These are phyloP conservation scores for Panthera tigris DNA, from an alignment of 2,113 vertebrate species.

Conservation along the genomic window DNA sequence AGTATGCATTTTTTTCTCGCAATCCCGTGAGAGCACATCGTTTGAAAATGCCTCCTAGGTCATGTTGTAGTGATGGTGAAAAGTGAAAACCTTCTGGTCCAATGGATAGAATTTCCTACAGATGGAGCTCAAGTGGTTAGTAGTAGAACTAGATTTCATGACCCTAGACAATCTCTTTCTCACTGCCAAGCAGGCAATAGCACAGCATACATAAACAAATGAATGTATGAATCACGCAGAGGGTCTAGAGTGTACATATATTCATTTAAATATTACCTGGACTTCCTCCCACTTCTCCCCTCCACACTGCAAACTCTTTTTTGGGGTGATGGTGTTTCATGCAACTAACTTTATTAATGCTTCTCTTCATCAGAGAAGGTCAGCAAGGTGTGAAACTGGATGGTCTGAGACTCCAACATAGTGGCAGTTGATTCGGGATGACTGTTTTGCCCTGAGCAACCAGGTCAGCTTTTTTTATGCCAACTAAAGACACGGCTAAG, in stretches of 20 bases:
- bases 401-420: background rate
- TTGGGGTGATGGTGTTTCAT: background rate
- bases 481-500: conserved; percentile 24
- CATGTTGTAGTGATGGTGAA: background rate
- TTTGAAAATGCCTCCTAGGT: background rate
- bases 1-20: background rate
- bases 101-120: background rate
- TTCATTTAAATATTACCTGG: background rate
- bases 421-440: conserved; percentile 14
- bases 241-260: background rate
- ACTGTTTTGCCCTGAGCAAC: conserved; percentile 31
- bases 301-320: background rate
- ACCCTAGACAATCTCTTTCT: background rate
- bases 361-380: background rate
- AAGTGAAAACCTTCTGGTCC: background rate
- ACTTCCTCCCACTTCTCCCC: background rate
- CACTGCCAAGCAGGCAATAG: background rate
- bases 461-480: conserved; percentile 40
- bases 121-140: background rate
- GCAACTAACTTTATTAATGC: background rate
- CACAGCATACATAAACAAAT: too few species aligned
- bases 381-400: background rate
- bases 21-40: background rate
- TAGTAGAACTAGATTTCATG: background rate
- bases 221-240: background rate